phyloP scores from a whole-genome alignment of 2,797 vertebrate species.

The Enteromius viviparus region DNA sequence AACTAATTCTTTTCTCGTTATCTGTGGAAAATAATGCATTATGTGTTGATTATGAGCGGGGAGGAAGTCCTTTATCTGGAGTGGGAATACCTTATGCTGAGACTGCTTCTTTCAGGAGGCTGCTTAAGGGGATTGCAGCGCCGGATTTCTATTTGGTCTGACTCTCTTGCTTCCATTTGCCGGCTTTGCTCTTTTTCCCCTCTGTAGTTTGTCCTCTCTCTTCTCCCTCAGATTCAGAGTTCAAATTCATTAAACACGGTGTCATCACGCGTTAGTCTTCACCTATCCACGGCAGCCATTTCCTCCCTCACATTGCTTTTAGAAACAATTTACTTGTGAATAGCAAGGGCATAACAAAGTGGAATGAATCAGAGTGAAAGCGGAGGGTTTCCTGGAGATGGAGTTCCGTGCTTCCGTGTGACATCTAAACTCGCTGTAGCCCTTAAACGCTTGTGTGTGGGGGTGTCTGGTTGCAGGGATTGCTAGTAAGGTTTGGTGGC shows the following conservation, averaged over 20 bases:
- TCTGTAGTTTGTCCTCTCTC: conserved; percentile 12
- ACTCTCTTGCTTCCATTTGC: conserved; percentile 63
- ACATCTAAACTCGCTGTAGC: conserved; percentile 16
- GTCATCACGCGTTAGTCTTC: conserved; percentile 65
- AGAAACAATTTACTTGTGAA: conserved; percentile 54
- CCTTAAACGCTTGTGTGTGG: conserved; percentile 16
- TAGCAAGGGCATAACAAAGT: conserved; percentile 50
- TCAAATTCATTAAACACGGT: conserved; percentile 68
- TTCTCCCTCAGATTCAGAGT: conserved; percentile 57
- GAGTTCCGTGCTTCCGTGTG: conserved; percentile 17
- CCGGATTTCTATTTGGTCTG: conserved; percentile 52
- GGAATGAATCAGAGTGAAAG: conserved; percentile 58
- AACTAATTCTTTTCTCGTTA: conserved; percentile 80
- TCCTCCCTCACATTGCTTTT: conserved; percentile 52
- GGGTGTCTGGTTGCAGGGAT: conserved; percentile 54
- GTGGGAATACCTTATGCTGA: conserved; percentile 80
- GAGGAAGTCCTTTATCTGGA: conserved; percentile 78
- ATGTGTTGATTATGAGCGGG: conserved; percentile 79
- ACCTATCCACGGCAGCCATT: conserved; percentile 59
- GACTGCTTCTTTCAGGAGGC: conserved; percentile 72
- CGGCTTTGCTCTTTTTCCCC: conserved; percentile 51
- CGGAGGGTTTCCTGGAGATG: conserved; percentile 43
- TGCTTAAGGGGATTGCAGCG: conserved; percentile 70
- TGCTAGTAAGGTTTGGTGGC: conserved; percentile 57
- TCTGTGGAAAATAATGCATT: conserved; percentile 80